Evolutionary conservation across 1,140 invertebrate species (phyloP), one percentile per base, ranked within the genome.

Genomic region (Paramacrobiotus metropolitanus): DNA sequence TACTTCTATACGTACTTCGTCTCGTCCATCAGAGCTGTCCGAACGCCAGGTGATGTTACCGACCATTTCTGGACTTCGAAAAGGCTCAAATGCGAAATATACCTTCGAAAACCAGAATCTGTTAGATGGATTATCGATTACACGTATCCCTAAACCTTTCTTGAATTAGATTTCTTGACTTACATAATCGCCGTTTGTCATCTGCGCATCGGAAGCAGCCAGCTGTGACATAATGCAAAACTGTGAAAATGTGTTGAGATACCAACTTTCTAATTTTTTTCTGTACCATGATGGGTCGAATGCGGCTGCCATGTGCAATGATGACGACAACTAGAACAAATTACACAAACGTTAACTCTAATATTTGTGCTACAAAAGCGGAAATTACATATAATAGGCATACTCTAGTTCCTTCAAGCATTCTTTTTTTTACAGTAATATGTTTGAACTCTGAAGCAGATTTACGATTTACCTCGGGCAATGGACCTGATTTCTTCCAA

Each of bases 201-300:
- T 55, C 9, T 24, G 9, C 15, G 4, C 4, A 28, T 55, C 48
- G 9, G 4, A 24, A 4, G 48, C 48, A 4, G 9, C 4, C 48
- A 55, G 24, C 48, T 55, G n/a, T 18, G 24, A 55, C 34, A n/a
- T 9, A n/a, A 15, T n/a, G 9, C n/a, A 9, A n/a, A 15, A 15
- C n/a, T 40, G 9, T 15, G 9, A 40, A 15, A 40, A 40, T 40
- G 34, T 15, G n/a, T n/a, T n/a, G n/a, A n/a, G n/a, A n/a, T n/a
- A n/a, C n/a, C n/a, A n/a, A n/a, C n/a, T n/a, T n/a, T n/a, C n/a
- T n/a, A n/a, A n/a, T n/a, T n/a, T n/a, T n/a, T n/a, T n/a, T n/a
- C n/a, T n/a, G n/a, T 4, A 55, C 48, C 48, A 55, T 55, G 48
- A 55, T 55, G 4, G 48, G 48, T 55, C 48, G 48, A 55, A 55